phyloP scores from a whole-genome alignment of 2,797 vertebrate species.

The Chaetophractus vellerosus region DNA sequence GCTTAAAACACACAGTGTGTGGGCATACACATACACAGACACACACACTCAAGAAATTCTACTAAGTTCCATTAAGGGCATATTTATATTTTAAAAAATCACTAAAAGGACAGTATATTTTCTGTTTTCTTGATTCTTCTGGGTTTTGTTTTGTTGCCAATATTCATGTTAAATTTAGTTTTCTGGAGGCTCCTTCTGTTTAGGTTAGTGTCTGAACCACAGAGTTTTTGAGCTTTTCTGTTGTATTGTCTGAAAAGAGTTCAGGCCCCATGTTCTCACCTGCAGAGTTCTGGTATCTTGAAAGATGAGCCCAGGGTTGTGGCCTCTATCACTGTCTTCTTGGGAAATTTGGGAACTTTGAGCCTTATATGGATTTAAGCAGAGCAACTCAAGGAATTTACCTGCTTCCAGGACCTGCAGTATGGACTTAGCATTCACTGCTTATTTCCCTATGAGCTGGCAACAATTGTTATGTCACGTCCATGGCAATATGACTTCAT shows the following conservation, averaged over 20 bases:
- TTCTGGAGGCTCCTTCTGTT: neutral
- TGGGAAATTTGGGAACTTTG: slow-evolving; percentile 30
- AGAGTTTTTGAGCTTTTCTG: neutral
- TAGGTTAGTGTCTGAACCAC: neutral
- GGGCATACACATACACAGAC: neutral
- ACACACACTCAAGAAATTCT: slow-evolving; percentile 32
- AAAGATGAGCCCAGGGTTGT: neutral
- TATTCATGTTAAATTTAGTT: no score
- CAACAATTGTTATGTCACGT: slow-evolving; percentile 71
- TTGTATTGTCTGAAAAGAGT: neutral
- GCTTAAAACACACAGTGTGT: slow-evolving; percentile 62
- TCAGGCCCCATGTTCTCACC: slow-evolving; percentile 52
- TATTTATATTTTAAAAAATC: neutral
- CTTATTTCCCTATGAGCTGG: neutral
- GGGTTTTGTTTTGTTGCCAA: neutral
- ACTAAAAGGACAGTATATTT: neutral
- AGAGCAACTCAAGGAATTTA: slow-evolving; percentile 23
- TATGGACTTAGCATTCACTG: neutral
- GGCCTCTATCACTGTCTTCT: slow-evolving; percentile 33
- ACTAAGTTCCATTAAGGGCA: slow-evolving; percentile 45
- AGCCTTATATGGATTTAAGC: slow-evolving; percentile 48
- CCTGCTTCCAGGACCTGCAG: slow-evolving; percentile 56
- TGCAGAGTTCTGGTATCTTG: slow-evolving; percentile 39
- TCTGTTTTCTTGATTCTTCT: slow-evolving; percentile 32
- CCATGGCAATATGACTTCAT: slow-evolving; percentile 63